These are phyloP conservation scores for Hetaerina titia DNA, from an alignment of 2,888 invertebrate genomes.

Conservation along the genomic window DNA sequence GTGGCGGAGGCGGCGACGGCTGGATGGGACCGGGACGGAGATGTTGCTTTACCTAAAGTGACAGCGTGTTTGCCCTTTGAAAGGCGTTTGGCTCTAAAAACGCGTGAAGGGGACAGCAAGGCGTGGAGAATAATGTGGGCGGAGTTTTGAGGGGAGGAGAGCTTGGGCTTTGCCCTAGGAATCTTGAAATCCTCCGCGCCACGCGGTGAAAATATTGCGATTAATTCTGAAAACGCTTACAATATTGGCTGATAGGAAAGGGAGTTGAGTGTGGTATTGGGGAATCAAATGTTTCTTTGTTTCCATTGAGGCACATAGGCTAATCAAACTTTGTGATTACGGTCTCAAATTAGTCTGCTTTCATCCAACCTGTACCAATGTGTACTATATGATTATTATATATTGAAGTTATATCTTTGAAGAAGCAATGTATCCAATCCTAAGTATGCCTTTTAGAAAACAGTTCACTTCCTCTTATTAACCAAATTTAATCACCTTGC, in stretches of 20 bases:
- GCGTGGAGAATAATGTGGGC: background rate
- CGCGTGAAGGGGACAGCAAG: background rate
- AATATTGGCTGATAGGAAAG: background rate
- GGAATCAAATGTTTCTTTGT: background rate
- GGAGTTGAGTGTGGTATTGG: background rate
- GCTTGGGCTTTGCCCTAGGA: background rate
- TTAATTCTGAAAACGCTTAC: background rate
- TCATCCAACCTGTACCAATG: background rate
- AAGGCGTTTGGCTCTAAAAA: background rate
- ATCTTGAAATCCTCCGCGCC: background rate
- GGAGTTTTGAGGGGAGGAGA: background rate
- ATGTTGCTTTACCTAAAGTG: slow-evolving; percentile 4
- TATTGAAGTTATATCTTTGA: too few relatives aligned
- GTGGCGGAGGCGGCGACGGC: background rate
- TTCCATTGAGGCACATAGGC: background rate
- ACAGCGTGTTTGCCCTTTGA: slow-evolving; percentile 36
- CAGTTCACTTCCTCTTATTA: too few relatives aligned
- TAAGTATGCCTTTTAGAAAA: too few relatives aligned
- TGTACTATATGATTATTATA: too few relatives aligned
- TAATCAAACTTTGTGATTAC: background rate
- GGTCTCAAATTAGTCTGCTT: background rate
- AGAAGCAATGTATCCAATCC: too few relatives aligned
- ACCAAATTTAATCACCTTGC: too few relatives aligned
- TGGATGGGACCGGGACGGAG: background rate
- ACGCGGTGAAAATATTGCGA: background rate